Percentiles rank a stretch among this genome's conserved stretches.
Evolutionary conservation across 2,888 invertebrate species (phyloP).

Genomic region (Cephonodes hylas): DNA sequence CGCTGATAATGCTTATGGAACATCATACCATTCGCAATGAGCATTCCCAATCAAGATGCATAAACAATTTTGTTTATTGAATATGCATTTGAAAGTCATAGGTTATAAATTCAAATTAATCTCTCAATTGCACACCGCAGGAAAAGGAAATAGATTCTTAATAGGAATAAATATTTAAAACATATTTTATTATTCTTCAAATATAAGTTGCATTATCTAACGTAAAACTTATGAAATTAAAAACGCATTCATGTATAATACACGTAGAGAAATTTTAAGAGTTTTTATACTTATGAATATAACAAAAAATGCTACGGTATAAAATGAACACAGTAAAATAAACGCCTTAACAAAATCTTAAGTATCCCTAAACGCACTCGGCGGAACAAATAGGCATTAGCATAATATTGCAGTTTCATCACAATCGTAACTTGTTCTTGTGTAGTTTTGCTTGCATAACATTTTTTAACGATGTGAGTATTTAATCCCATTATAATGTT

Average conservation of each 20-base stretch:
- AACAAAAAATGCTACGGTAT: not conserved
- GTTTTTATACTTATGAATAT: not conserved
- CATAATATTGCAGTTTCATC: not conserved
- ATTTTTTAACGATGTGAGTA: conserved; percentile 19
- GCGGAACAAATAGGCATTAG: conserved; percentile 2
- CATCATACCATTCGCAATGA: not conserved
- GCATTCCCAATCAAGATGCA: too few relatives aligned
- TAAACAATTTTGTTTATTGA: too few relatives aligned
- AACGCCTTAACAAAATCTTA: not conserved
- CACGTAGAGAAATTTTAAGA: too few relatives aligned
- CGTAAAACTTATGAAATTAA: too few relatives aligned
- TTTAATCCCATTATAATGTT: conserved; percentile 58
- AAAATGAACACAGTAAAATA: not conserved
- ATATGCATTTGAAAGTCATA: too few relatives aligned
- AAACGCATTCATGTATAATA: too few relatives aligned
- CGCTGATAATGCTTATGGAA: not conserved
- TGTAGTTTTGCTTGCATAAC: not conserved
- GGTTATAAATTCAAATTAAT: too few relatives aligned
- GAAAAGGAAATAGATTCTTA: too few relatives aligned
- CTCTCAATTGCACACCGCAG: too few relatives aligned
- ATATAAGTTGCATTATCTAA: too few relatives aligned
- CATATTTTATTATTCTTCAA: too few relatives aligned
- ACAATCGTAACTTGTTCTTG: not conserved
- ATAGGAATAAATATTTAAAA: too few relatives aligned
- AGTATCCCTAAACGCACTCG: not conserved